These are phyloP conservation scores for Psammodynastes pulverulentus DNA, from an alignment of 2,113 vertebrate genomes.

Conservation along the genomic window DNA sequence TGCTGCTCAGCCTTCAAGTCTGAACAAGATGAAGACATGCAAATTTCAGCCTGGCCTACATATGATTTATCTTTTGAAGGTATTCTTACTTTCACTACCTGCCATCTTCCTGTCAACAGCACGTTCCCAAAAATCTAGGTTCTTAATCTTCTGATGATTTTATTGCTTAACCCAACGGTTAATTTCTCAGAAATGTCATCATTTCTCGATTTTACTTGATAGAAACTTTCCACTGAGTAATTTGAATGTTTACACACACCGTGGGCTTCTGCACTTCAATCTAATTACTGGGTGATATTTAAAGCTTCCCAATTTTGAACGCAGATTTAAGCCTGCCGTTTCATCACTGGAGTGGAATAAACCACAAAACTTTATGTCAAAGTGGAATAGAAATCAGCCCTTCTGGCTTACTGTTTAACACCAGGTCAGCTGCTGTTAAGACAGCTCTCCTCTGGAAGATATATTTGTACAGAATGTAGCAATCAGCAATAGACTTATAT, in stretches of 20 bases:
- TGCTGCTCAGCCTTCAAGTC: neutral
- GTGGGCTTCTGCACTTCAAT: neutral
- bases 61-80: neutral
- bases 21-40: neutral
- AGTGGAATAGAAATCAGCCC: neutral
- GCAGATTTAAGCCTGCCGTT: neutral
- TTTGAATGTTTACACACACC: neutral
- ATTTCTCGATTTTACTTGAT: neutral
- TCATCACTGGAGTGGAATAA: neutral
- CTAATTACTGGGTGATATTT: neutral
- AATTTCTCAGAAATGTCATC: neutral
- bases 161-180: neutral
- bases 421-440: neutral
- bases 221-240: neutral
- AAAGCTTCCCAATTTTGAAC: neutral
- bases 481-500: no score
- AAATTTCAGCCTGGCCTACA: neutral
- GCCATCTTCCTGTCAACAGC: conserved; percentile 4
- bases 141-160: neutral
- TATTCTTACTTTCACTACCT: neutral
- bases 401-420: neutral
- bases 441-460: no score
- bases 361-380: neutral
- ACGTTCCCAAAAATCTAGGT: neutral
- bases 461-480: no score